Conservation (phyloP, 2,113 vertebrate genomes). For the Probosciger aterrimus region DNA sequence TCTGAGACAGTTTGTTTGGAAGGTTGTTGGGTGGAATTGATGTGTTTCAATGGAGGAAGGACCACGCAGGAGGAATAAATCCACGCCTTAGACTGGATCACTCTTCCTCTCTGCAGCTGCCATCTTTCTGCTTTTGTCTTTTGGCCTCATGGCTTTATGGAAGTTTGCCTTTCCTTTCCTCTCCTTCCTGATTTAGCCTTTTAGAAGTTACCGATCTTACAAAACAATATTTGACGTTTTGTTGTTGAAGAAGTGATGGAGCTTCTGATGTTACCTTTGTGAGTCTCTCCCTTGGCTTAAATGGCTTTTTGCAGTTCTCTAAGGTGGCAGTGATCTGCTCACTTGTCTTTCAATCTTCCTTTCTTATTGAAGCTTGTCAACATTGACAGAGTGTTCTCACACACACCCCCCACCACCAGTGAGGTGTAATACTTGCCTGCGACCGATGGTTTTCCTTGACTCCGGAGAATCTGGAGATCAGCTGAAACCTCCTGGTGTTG, state of each 20-base stretch:
- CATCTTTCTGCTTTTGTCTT: neutral
- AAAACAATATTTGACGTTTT: neutral
- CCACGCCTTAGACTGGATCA: rapidly evolving
- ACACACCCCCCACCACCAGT: rapidly evolving
- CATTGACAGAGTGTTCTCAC: neutral
- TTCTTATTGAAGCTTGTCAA: neutral
- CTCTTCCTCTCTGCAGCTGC: neutral
- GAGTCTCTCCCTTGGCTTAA: neutral
- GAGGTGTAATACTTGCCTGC: neutral
- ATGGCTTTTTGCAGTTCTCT: neutral
- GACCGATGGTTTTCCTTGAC: neutral
- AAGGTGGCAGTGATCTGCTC: neutral
- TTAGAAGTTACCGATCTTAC: neutral
- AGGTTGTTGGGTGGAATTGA: neutral
- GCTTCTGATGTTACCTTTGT: neutral
- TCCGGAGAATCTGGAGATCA: neutral
- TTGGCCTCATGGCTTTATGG: neutral
- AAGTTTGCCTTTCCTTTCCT: neutral
- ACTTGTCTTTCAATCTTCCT: neutral
- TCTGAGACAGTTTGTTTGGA: neutral
- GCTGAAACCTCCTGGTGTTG: neutral
- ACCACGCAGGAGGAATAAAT: neutral
- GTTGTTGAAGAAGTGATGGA: neutral
- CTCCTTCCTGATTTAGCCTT: neutral
- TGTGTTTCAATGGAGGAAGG: neutral